These are phyloP conservation scores for Globia sparganii DNA, from an alignment of 2,888 invertebrate genomes.

Conservation along the genomic window DNA sequence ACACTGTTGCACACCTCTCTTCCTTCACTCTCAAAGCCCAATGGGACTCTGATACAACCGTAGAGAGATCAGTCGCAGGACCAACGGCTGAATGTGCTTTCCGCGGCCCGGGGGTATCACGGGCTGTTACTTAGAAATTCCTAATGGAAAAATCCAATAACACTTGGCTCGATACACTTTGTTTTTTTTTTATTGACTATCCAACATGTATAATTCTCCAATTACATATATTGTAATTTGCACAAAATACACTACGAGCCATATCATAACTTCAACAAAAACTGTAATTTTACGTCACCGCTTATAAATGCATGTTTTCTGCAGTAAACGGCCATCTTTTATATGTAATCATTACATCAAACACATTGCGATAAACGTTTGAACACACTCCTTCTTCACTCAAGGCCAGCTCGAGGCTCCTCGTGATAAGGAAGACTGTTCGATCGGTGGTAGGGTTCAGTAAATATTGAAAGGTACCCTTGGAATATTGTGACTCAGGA, in stretches of 20 bases:
- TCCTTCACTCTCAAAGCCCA: no score
- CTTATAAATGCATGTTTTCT: slow-evolving; percentile 41
- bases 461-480: background rate
- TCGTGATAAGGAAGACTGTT: slow-evolving; percentile 47
- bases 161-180: background rate
- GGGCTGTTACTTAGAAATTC: background rate
- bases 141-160: background rate
- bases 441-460: slow-evolving; percentile 46
- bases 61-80: background rate
- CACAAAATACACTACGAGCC: slow-evolving; percentile 11
- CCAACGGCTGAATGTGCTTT: no score
- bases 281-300: slow-evolving; percentile 48
- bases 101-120: no score
- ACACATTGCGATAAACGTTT: slow-evolving; percentile 73
- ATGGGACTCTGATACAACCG: background rate
- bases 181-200: background rate
- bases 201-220: background rate
- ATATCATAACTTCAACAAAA: slow-evolving; percentile 28
- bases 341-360: slow-evolving; percentile 74
- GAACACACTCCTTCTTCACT: slow-evolving; percentile 67
- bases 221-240: background rate
- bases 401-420: slow-evolving; percentile 66
- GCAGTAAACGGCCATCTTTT: slow-evolving; percentile 54
- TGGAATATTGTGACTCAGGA: background rate
- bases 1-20: no score